A percentile compares a stretch with the other conserved stretches of the same genome.
Evolutionary conservation across 2,113 vertebrate genomes (phyloP).

Genomic region (Bufo gargarizans): DNA sequence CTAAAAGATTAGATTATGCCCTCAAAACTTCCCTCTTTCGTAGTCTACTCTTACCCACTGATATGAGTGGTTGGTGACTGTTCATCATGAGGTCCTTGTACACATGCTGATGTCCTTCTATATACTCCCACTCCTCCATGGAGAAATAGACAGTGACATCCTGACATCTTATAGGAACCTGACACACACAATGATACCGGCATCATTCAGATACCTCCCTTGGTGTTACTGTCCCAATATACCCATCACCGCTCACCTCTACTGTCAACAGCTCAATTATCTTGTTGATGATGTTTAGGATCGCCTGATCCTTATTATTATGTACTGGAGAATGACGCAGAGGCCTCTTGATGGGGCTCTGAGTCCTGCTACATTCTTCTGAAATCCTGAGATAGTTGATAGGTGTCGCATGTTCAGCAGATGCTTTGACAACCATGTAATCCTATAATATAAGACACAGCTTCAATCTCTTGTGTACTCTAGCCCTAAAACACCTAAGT

Average conservation of each 20-base stretch:
- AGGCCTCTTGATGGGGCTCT: background rate
- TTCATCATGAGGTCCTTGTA: no score
- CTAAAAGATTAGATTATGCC: no score
- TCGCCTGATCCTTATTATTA: background rate
- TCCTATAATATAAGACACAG: background rate
- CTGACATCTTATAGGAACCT: no score
- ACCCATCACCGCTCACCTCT: background rate
- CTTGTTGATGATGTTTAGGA: background rate
- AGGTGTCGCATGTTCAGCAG: background rate
- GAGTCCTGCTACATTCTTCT: background rate
- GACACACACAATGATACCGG: no score
- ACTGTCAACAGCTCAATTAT: background rate
- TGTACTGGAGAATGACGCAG: background rate
- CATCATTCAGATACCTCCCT: background rate
- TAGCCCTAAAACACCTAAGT: no score
- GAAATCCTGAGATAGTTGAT: background rate
- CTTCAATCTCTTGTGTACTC: no score
- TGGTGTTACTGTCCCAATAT: background rate
- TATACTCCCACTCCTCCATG: no score
- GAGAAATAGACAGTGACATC: no score
- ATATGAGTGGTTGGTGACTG: no score
- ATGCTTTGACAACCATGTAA: background rate
- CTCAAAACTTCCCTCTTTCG: no score
- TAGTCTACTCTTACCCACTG: no score
- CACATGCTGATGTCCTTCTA: no score